Conservation (phyloP, 2,888 invertebrate genomes). For the Glaucopsyche alexis region DNA sequence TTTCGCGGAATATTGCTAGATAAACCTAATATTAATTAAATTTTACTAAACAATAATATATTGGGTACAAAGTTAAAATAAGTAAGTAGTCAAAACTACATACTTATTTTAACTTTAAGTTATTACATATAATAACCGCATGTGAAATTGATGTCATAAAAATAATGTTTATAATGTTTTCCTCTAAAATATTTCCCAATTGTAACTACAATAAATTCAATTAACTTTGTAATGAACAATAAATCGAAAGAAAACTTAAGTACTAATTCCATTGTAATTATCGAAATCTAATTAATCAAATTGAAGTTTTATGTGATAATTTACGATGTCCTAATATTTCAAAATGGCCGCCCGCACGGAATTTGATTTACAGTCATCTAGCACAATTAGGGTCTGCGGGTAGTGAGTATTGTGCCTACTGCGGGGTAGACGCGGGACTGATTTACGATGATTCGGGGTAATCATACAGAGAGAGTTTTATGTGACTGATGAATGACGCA, state of each 20-base stretch:
- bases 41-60: no score
- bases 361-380: conserved; percentile 72
- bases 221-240: neutral
- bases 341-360: conserved; percentile 65
- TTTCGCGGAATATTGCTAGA: no score
- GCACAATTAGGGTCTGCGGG: conserved; percentile 67
- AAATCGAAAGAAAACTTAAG: conserved; percentile 22
- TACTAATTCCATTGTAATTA: conserved; percentile 25
- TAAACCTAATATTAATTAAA: no score
- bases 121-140: no score
- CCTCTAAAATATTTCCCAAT: neutral
- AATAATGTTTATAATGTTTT: no score
- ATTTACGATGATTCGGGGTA: conserved; percentile 75
- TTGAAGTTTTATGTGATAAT: conserved; percentile 39
- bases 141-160: no score
- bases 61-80: no score
- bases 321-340: conserved; percentile 50
- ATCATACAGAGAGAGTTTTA: conserved; percentile 59
- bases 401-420: conserved; percentile 47
- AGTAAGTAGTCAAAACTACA: no score
- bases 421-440: conserved; percentile 70
- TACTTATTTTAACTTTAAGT: no score
- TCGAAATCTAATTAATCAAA: conserved; percentile 21
- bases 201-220: neutral
- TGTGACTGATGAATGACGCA: conserved; percentile 53